Percentiles rank a stretch among this genome's conserved stretches.
phyloP scores from a whole-genome alignment of 2,113 vertebrate genomes.

The Cryptomyrus ogoouensis region DNA sequence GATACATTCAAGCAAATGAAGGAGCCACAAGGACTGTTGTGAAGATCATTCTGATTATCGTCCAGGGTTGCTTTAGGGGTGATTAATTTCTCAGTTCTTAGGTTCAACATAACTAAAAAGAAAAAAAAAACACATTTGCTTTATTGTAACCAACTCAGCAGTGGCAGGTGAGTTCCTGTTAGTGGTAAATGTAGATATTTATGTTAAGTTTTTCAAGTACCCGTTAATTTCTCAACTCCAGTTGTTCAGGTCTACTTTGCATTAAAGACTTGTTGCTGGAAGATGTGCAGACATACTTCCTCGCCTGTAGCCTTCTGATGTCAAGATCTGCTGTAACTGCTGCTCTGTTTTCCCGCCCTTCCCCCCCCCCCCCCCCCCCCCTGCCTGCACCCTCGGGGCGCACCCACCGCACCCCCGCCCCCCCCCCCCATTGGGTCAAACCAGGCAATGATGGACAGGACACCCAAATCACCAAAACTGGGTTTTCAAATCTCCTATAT shows the following conservation, averaged over 20 bases:
- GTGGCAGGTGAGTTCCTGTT: not conserved
- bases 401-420: too few species aligned
- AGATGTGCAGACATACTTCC: not conserved
- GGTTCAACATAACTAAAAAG: not conserved
- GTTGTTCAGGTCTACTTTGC: not conserved
- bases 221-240: not conserved
- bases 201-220: not conserved
- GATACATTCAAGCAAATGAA: not conserved
- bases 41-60: not conserved
- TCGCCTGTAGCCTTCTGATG: not conserved
- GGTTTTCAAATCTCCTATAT: not conserved
- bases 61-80: not conserved
- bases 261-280: not conserved
- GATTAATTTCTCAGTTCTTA: not conserved
- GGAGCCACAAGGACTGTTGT: not conserved
- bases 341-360: not conserved
- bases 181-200: not conserved
- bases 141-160: not conserved
- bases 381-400: too few species aligned
- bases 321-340: not conserved
- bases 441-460: not conserved
- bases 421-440: not conserved
- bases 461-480: not conserved
- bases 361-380: too few species aligned
- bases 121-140: not conserved